Percentiles rank a stretch among this genome's conserved stretches.
Conservation (phyloP, 2,797 vertebrate species). For the Rhincodon typus region DNA sequence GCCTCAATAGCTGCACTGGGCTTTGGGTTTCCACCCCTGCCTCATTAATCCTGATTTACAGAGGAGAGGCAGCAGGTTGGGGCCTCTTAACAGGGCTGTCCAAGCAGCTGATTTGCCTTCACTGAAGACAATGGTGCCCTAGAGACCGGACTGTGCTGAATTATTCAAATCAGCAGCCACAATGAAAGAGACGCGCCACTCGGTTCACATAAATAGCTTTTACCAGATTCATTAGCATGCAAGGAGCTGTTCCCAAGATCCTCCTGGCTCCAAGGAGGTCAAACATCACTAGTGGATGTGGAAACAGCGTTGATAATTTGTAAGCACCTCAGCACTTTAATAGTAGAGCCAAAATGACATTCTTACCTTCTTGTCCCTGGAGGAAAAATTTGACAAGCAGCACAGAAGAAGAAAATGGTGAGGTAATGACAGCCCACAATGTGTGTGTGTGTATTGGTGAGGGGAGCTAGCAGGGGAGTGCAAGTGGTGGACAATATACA, state of each 20-base stretch:
- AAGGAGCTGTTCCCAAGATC: constrained; percentile 32
- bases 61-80: constrained; percentile 56
- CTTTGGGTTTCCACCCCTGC: constrained; percentile 46
- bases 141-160: constrained; percentile 52
- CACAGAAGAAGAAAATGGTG: constrained; percentile 46
- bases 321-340: constrained; percentile 54
- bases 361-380: constrained; percentile 51
- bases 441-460: background rate
- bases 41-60: constrained; percentile 69
- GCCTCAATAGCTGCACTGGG: constrained; percentile 51
- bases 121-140: constrained; percentile 58
- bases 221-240: constrained; percentile 37
- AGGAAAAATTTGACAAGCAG: constrained; percentile 52
- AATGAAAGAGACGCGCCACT: constrained; percentile 47
- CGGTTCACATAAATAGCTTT: constrained; percentile 25
- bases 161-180: constrained; percentile 53
- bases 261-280: constrained; percentile 38
- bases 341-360: constrained; percentile 50
- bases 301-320: constrained; percentile 60
- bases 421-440: constrained; percentile 16
- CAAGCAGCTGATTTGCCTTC: constrained; percentile 69
- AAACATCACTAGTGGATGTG: constrained; percentile 39
- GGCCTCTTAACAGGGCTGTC: constrained; percentile 53
- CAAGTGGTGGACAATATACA: background rate
- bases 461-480: background rate